Base-by-base conservation (phyloP, 1,140 invertebrate species). In the Onthophagus taurus region DNA sequence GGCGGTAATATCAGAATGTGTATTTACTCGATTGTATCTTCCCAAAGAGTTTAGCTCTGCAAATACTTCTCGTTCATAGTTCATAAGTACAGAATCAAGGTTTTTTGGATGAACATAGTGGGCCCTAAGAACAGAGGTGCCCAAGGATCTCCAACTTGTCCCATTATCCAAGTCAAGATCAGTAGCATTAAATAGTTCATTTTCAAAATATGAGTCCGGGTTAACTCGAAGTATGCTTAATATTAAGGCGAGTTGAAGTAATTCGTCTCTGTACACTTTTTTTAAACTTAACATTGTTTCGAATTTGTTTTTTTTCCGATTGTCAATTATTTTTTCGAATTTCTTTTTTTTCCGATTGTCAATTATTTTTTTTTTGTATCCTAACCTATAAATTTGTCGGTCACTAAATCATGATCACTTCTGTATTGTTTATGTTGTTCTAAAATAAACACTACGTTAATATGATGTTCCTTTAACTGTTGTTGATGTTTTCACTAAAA, bases 201-300 rank as follows among this genome's bases (percentile, higher is more conserved):
- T 57, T n/a, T 75, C 75, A 17, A 82, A 60, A 52, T 81, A 77
- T 8, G 75, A 75, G 30, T 81, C 77, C 0, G 82, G 75, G 58
- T 87, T 80, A 0, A 82, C 77, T 51, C 84, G 72, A 9, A 90
- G 63, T 4, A 89, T 68, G 56, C 84, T 87, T 12, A 89, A 68
- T 13, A 89, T 66, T 42, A 90, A 64, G 4, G 85, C 83, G 4
- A 90, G 66, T 51, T 86, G 80, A 12, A 90, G 65, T 35, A 89
- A 66, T 65, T 88, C 85, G 57, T 89, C 83, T 12, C 78, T 71
- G 49, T 82, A 81, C 3, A 83, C 60, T 62, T 87, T 87, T 63
- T 85, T 87, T 47, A 83, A 59, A 42, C 75, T 76, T 57, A 83
- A 67, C 81, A 86, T 83, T 45, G 51, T 39, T 18, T 11, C 2